Evolutionary conservation across 2,113 vertebrate species (phyloP).

Genomic region (Caracal caracal): DNA sequence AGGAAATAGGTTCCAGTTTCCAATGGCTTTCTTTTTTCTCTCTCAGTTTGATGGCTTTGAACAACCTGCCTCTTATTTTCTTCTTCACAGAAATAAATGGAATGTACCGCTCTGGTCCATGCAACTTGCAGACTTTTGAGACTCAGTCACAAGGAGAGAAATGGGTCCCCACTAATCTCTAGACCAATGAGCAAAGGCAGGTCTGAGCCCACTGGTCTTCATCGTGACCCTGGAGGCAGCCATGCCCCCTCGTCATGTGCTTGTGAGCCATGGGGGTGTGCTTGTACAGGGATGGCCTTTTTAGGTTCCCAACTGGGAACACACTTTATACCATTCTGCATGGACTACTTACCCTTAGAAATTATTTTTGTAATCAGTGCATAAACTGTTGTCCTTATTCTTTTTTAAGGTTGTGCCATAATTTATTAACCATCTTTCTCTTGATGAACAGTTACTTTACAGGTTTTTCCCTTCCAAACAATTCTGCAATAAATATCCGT

Average conservation of each 20-base stretch:
- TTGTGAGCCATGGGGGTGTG: accelerated
- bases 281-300: background rate
- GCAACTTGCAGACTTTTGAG: background rate
- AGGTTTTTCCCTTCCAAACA: background rate
- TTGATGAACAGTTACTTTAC: background rate
- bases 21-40: background rate
- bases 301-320: background rate
- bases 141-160: background rate
- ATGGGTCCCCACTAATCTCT: background rate
- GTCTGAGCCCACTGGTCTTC: background rate
- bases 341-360: background rate
- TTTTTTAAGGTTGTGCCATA: background rate
- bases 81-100: background rate
- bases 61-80: background rate
- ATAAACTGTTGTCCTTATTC: background rate
- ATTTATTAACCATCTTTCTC: background rate
- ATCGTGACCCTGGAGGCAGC: background rate
- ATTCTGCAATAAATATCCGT: background rate
- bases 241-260: accelerated
- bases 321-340: background rate
- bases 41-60: background rate
- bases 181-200: background rate
- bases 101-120: background rate
- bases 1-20: background rate
- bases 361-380: background rate